These are phyloP conservation scores for Dicrostonyx torquatus DNA, from an alignment of 2,797 vertebrate species.

Conservation along the genomic window DNA sequence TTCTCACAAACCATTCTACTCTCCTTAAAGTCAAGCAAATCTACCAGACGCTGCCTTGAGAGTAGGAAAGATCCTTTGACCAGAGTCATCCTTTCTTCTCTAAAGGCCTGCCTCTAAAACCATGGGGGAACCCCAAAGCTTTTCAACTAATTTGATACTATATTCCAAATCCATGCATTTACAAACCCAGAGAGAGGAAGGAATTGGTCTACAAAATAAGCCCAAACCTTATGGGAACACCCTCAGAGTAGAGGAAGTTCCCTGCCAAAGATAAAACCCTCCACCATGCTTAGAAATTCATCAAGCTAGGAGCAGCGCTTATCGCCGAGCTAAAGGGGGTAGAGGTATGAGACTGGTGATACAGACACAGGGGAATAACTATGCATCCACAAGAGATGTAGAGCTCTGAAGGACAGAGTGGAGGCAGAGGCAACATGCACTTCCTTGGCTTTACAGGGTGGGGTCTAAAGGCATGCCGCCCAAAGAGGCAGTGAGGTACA, in stretches of 20 bases:
- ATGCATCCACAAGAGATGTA: neutral
- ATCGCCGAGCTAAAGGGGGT: neutral
- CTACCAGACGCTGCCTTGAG: slow-evolving; percentile 3
- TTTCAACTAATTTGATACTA: neutral
- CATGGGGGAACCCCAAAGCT: neutral
- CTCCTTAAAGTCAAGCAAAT: slow-evolving; percentile 24
- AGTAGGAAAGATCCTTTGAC: slow-evolving; percentile 17
- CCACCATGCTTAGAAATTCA: neutral
- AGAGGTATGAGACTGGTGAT: neutral
- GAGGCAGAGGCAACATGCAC: neutral
- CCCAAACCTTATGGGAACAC: neutral
- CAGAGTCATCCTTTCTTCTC: neutral
- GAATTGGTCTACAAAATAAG: neutral
- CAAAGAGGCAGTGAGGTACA: neutral
- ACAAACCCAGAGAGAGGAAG: neutral
- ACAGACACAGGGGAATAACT: neutral
- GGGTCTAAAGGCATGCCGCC: too few species aligned
- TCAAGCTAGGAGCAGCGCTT: neutral
- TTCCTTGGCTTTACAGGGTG: neutral
- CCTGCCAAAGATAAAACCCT: neutral
- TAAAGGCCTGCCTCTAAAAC: neutral
- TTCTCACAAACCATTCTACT: slow-evolving; percentile 15
- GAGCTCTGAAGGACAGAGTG: neutral
- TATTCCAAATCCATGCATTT: neutral
- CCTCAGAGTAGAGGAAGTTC: neutral